phyloP scores from a whole-genome alignment of 2,797 vertebrate genomes.

The Hoplostethus mediterraneus region DNA sequence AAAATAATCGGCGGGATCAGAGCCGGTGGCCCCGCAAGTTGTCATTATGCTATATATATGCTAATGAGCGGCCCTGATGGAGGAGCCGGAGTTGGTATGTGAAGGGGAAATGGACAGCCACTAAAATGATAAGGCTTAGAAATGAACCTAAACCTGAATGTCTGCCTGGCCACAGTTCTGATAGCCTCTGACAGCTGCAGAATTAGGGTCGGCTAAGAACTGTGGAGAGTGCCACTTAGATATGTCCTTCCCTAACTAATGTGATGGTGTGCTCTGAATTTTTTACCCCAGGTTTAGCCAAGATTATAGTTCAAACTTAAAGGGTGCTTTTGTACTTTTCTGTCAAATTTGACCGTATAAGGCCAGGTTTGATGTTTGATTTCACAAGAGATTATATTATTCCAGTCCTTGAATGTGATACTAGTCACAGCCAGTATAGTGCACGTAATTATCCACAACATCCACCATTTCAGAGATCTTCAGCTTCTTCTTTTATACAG shows the following conservation, averaged over 20 bases:
- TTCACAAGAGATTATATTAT: conserved; percentile 68
- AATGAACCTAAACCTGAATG: conserved; percentile 81
- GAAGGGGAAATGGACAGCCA: conserved; percentile 81
- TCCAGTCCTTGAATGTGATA: conserved; percentile 59
- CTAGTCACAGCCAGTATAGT: conserved; percentile 44
- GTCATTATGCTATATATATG: conserved; percentile 87
- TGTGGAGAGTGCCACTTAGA: conserved; percentile 82
- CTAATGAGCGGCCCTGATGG: conserved; percentile 81
- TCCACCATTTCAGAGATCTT: conserved; percentile 66
- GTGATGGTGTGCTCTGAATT: conserved; percentile 75
- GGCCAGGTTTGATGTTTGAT: conserved; percentile 67
- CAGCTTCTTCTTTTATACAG: conserved; percentile 47
- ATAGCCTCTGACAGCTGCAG: conserved; percentile 84
- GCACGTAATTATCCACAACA: conserved; percentile 61
- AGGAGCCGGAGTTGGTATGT: conserved; percentile 76
- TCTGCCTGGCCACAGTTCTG: conserved; percentile 75
- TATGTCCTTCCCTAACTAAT: conserved; percentile 75
- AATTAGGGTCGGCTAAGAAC: conserved; percentile 81
- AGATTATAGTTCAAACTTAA: conserved; percentile 68
- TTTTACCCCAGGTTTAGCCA: conserved; percentile 65
- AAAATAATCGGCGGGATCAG: conserved; percentile 84
- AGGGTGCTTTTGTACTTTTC: conserved; percentile 61
- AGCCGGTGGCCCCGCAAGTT: conserved; percentile 80
- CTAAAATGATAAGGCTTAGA: conserved; percentile 81
- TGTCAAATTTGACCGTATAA: conserved; percentile 47